A percentile compares a stretch with the other conserved stretches of the same genome.
phyloP scores from a whole-genome alignment of 2,113 vertebrate species.

The Plestiodon gilberti region DNA sequence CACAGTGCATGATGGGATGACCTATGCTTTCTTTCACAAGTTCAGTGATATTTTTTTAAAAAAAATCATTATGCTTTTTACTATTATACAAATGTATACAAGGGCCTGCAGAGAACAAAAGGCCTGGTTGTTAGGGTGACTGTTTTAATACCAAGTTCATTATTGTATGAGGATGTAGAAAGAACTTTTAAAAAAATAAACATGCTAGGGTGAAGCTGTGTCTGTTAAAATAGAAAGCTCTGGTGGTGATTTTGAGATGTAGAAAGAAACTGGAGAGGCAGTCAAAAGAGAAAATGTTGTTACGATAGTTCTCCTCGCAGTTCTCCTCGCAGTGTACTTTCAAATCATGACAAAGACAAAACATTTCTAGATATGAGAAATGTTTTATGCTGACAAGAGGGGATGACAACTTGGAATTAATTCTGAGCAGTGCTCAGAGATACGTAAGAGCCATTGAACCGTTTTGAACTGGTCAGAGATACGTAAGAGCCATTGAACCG shows the following conservation, averaged over 20 bases:
- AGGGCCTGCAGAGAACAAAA: background rate
- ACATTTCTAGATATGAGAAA: background rate
- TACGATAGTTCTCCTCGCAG: background rate
- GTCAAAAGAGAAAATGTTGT: background rate
- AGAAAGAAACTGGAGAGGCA: background rate
- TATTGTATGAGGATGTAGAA: background rate
- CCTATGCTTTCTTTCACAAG: constrained; percentile 9
- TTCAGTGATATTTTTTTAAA: background rate
- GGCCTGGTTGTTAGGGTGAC: background rate
- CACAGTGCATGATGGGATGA: constrained; percentile 29
- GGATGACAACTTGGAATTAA: background rate
- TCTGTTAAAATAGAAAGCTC: background rate
- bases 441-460: background rate
- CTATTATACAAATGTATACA: no score
- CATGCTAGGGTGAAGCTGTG: background rate
- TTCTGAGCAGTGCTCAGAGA: background rate
- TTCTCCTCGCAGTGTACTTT: background rate
- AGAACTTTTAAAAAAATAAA: background rate
- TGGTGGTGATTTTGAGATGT: background rate
- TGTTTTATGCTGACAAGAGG: no score
- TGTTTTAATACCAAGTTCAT: background rate
- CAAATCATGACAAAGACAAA: background rate
- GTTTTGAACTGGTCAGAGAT: background rate
- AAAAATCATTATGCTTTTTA: background rate
- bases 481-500: background rate